These are phyloP conservation scores for Cranoglanis bouderius DNA, from an alignment of 2,113 vertebrate genomes.

Conservation along the genomic window DNA sequence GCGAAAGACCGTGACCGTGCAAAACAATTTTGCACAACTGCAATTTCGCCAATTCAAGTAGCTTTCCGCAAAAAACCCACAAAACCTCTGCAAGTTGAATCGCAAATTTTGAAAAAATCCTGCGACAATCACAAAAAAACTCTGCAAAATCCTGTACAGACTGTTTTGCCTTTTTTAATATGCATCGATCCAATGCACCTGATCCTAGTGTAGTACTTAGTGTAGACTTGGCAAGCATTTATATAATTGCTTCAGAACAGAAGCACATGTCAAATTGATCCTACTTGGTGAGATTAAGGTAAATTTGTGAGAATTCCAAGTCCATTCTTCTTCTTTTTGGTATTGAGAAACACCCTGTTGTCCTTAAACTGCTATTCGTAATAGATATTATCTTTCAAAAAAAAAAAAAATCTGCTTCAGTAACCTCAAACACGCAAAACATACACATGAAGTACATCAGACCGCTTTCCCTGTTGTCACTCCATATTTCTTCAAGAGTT, in stretches of 20 bases:
- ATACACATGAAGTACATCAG: neutral
- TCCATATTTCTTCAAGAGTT: neutral
- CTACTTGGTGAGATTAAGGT: neutral
- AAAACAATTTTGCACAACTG: too few species aligned
- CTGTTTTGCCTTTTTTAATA: neutral
- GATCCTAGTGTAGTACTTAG: neutral
- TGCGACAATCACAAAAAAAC: too few species aligned
- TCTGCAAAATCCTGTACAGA: too few species aligned
- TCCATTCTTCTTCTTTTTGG: neutral
- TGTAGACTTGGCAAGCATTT: neutral
- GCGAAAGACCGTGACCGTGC: too few species aligned
- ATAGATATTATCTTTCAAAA: neutral
- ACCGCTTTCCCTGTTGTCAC: neutral
- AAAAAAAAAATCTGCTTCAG: neutral
- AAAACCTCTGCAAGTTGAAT: too few species aligned
- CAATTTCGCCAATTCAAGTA: too few species aligned
- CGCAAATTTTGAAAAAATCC: too few species aligned
- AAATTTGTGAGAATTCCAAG: neutral
- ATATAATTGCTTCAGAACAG: neutral
- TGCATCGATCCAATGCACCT: neutral
- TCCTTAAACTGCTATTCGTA: neutral
- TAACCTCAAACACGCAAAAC: neutral
- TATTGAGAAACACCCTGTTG: constrained; percentile 25
- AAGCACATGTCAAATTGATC: neutral
- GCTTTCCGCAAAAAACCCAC: too few species aligned